Base-by-base conservation (phyloP, 2,113 vertebrate species). In the Sylvietta virens region DNA sequence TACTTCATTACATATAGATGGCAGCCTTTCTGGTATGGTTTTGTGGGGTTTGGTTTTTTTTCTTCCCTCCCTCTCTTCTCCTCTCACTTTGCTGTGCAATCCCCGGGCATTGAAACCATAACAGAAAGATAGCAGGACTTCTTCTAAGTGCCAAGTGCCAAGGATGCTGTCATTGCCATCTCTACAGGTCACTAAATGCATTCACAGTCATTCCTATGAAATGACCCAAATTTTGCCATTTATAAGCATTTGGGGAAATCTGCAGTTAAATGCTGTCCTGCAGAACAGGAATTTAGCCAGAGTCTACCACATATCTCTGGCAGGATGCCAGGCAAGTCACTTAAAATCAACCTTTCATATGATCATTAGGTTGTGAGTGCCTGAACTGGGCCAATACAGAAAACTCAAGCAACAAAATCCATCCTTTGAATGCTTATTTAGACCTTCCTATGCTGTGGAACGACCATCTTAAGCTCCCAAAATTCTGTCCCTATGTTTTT, bases 151-250 rank as follows among this genome's bases (percentile, higher is more conserved):
- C 93, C 84, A 2, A 5, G 8, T 2, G 61, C 93, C 84, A 92
- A 95, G 81, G 62, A 94, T 65, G 57, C 16, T 86, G 54, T 69
- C 66, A 45, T 0, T 67, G 93, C 73, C 81, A 85, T 91, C 91
- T 91, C 84, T 76, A 64, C 66, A 54, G 89, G 92, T 87, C 71
- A 50, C 78, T 95, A 93, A 90, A 95, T 80, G n/a, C 23, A 56
- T 71, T 60, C 87, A n/a, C 57, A 47, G 70, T 37, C 37, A 67
- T 37, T 69, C 74, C 67, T 85, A 31, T 5, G 37, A 82, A 84
- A 72, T 79, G 37, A 72, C 70, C 78, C 81, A 87, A 37, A 73
- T 91, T 76, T 69, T 30, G 22, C 27, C n/a, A 57, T 53, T 97
- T 64, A 48, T 30, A 67, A 91, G 70, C 73, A 81, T 74, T 72